These are phyloP conservation scores for Lasioglossum villosulum DNA, from an alignment of 2,888 invertebrate genomes.

Conservation along the genomic window DNA sequence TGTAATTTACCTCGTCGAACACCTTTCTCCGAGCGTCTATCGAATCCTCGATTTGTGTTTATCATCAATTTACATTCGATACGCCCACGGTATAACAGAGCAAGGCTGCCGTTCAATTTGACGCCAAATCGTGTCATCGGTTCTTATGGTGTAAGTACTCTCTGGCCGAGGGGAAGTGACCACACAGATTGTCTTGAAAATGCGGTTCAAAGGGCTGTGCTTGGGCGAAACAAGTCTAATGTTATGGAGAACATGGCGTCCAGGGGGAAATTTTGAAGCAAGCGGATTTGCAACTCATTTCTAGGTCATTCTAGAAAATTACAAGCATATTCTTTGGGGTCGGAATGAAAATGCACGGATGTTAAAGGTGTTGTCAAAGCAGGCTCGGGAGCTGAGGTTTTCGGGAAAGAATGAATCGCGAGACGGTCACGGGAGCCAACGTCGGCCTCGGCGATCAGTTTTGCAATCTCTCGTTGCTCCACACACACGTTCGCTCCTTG, in stretches of 20 bases:
- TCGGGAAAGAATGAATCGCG: background rate
- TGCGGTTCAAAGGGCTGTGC: background rate
- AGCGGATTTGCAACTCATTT: background rate
- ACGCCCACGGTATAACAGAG: background rate
- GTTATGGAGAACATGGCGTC: background rate
- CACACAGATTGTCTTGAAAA: background rate
- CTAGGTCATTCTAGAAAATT: background rate
- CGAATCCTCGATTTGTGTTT: background rate
- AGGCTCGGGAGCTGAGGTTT: background rate
- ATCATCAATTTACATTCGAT: background rate
- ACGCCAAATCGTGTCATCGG: background rate
- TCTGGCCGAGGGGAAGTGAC: background rate
- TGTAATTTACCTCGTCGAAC: background rate
- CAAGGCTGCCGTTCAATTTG: background rate
- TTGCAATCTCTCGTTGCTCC: conserved; percentile 78
- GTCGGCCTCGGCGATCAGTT: conserved; percentile 68
- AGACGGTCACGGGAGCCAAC: background rate
- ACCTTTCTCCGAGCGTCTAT: background rate
- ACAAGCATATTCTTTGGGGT: background rate
- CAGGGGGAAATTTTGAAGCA: background rate
- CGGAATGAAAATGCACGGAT: background rate
- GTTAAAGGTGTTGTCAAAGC: background rate
- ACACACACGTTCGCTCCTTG: conserved; percentile 73
- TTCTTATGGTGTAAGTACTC: background rate
- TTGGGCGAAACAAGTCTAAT: background rate